phyloP scores from a whole-genome alignment of 2,797 vertebrate genomes.

The Antennarius maculatus region DNA sequence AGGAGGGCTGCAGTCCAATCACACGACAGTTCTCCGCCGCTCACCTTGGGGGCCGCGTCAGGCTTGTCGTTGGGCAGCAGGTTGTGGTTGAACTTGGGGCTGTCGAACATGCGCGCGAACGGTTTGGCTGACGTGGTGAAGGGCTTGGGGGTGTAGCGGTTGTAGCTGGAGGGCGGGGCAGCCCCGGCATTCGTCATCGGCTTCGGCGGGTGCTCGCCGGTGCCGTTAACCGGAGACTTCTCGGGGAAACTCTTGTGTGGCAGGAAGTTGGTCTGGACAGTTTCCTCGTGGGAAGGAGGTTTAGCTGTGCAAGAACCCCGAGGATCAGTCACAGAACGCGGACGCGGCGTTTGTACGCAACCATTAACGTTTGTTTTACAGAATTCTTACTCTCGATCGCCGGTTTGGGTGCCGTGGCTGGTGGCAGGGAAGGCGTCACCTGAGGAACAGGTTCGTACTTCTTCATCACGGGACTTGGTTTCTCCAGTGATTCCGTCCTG shows the following conservation, averaged over 20 bases:
- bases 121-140: constrained; percentile 88
- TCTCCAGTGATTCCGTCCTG: constrained; percentile 90
- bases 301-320: constrained; percentile 78
- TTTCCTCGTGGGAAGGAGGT: constrained; percentile 86
- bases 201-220: constrained; percentile 83
- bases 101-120: constrained; percentile 97
- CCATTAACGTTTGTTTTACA: not conserved
- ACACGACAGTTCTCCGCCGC: not conserved
- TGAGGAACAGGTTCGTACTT: constrained; percentile 87
- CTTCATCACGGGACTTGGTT: constrained; percentile 85
- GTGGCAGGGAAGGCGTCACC: constrained; percentile 83
- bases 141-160: constrained; percentile 89
- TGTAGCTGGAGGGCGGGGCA: constrained; percentile 81
- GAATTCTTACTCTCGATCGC: constrained; percentile 70
- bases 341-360: not conserved
- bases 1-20: no score
- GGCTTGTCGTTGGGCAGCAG: constrained; percentile 90
- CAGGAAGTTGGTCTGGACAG: constrained; percentile 88
- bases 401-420: constrained; percentile 87
- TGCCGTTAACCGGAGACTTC: constrained; percentile 89
- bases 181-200: constrained; percentile 65
- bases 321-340: constrained; percentile 65
- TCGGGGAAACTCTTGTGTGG: constrained; percentile 93
- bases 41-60: constrained; percentile 71
- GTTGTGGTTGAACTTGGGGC: constrained; percentile 98